Conservation (phyloP, 2,888 invertebrate species). For the Platycheirus rosarum region DNA sequence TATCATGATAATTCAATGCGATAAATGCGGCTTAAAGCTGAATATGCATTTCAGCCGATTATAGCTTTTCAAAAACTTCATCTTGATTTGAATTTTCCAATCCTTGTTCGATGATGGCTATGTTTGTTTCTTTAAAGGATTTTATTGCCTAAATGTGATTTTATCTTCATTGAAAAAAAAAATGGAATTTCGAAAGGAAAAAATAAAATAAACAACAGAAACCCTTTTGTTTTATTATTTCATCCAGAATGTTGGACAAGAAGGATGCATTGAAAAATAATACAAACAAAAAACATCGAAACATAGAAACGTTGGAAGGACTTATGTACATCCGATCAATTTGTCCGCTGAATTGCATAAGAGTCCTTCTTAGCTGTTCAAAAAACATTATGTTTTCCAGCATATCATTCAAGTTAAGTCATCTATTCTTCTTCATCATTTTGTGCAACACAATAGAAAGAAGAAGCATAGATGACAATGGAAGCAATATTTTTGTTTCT, state of each 20-base stretch:
- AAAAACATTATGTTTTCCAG: background rate
- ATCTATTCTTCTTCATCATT: slow-evolving; percentile 55
- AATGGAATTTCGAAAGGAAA: background rate
- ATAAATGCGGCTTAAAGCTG: slow-evolving; percentile 67
- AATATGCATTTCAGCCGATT: slow-evolving; percentile 71
- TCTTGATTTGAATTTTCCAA: slow-evolving; percentile 60
- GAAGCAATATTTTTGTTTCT: slow-evolving; percentile 23
- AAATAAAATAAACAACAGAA: background rate
- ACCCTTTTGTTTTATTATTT: slow-evolving; percentile 56
- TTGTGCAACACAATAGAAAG: slow-evolving; percentile 53
- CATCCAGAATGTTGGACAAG: slow-evolving; percentile 24
- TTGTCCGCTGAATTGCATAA: slow-evolving; percentile 49
- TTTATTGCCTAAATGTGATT: slow-evolving; percentile 47
- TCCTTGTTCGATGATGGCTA: slow-evolving; percentile 23
- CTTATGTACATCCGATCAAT: slow-evolving; percentile 58
- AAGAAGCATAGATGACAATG: slow-evolving; percentile 44
- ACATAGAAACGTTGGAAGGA: no score
- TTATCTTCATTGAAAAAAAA: slow-evolving; percentile 9
- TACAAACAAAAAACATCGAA: background rate
- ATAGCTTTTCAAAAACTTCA: slow-evolving; percentile 54
- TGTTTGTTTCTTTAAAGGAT: slow-evolving; percentile 20
- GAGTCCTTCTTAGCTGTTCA: background rate
- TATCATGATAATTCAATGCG: slow-evolving; percentile 69
- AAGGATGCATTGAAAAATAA: slow-evolving; percentile 17
- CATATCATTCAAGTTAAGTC: slow-evolving; percentile 48